A percentile compares a stretch with the other conserved stretches of the same genome.
Evolutionary conservation across 1,140 invertebrate genomes (phyloP).

Genomic region (Diorhabda elongata): DNA sequence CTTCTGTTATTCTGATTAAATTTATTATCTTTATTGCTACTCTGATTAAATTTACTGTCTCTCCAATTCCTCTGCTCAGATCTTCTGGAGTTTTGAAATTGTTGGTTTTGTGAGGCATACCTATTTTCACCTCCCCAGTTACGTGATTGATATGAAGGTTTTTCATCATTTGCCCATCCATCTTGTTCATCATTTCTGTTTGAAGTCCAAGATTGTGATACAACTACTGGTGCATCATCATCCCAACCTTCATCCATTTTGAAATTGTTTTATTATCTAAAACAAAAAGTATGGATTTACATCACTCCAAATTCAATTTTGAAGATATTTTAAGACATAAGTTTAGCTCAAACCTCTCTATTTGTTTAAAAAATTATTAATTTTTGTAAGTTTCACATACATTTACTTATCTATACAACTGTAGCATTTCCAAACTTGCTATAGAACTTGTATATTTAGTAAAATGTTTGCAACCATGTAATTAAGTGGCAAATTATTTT

Average conservation of each 20-base stretch:
- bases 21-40: not conserved
- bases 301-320: too few relatives aligned
- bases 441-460: too few relatives aligned
- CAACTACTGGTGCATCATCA: not conserved
- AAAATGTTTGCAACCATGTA: too few relatives aligned
- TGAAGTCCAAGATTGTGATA: not conserved
- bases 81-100: not conserved
- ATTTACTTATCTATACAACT: too few relatives aligned
- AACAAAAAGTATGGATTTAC: not conserved
- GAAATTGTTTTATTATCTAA: conserved; percentile 3
- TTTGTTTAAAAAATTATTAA: too few relatives aligned
- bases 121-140: not conserved
- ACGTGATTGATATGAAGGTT: not conserved
- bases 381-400: too few relatives aligned
- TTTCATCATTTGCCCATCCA: not conserved
- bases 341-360: too few relatives aligned
- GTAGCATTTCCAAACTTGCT: too few relatives aligned
- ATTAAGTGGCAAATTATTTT: too few relatives aligned
- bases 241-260: not conserved
- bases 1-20: not conserved
- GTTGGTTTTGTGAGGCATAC: not conserved
- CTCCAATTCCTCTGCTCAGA: not conserved
- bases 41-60: not conserved
- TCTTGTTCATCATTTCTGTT: not conserved
- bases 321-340: too few relatives aligned